Base-by-base conservation (phyloP, 1,140 invertebrate genomes). In the Sarcophaga peregrina region DNA sequence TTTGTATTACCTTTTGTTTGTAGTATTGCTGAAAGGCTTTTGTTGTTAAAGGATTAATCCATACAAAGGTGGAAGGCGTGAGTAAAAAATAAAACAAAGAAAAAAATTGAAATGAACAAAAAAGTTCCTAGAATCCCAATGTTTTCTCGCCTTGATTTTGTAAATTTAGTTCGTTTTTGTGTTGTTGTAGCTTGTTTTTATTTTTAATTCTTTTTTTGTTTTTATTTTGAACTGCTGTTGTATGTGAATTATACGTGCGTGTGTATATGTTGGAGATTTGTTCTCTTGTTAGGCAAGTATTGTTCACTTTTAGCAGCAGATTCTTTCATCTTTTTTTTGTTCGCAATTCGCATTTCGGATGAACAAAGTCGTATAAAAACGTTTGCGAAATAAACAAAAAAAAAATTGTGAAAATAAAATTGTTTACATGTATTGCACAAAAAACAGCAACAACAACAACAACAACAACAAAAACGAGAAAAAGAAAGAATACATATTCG, bases 121-220 rank as follows among this genome's bases (percentile, higher is more conserved):
- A 68, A 68, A n/a, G 15, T 15, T 6, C 7, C 8, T 68, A 68
- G 17, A 68, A 68, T 20, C 17, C 62, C 17, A 25, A 68, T 68
- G 62, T 68, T 68, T 68, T 68, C 17, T 68, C 62, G 17, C 62
- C 62, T 68, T 68, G 62, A 68, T 68, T 68, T 68, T 20, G 62
- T 5, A 68, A 68, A 68, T 68, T 68, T 68, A 8, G n/a, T 20
- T 25, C 20, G 17, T 25, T 17, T 68, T 68, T 68, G n/a, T 68
- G n/a, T n/a, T n/a, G n/a, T n/a, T n/a, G n/a, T n/a, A n/a, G n/a
- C n/a, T n/a, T n/a, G n/a, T n/a, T n/a, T n/a, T n/a, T n/a, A n/a
- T n/a, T n/a, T n/a, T n/a, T n/a, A n/a, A n/a, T 37, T 37, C 4
- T 37, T 37, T 37, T 37, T 37, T 37, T 37, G 25, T 37, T 37